Conservation (phyloP, 92 coral and sea anemone species). For the Isaurus tuberculatus region DNA sequence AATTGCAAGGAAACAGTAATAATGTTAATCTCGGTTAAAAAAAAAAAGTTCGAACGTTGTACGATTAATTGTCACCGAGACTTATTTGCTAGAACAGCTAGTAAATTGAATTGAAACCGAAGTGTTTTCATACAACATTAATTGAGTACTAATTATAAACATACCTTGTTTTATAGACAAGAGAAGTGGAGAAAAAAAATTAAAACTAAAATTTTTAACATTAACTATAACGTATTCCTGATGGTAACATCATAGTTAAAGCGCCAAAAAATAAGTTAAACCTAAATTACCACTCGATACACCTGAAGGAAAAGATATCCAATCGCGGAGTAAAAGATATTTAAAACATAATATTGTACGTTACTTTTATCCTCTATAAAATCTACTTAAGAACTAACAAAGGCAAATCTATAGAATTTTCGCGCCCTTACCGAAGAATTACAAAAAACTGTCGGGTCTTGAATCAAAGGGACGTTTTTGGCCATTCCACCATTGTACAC, state of each 20-base stretch:
- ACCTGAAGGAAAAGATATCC: not conserved
- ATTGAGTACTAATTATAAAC: no score
- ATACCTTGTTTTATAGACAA: not conserved
- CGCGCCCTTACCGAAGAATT: not conserved
- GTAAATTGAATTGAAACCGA: not conserved
- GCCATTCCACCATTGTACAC: slow-evolving; percentile 19
- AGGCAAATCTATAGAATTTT: not conserved
- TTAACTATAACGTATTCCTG: not conserved
- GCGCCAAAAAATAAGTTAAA: not conserved
- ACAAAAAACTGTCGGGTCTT: not conserved
- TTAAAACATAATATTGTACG: not conserved
- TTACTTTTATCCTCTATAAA: not conserved
- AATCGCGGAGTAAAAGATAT: not conserved
- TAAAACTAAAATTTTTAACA: not conserved
- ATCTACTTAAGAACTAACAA: not conserved
- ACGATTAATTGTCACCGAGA: no score
- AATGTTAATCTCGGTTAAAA: no score
- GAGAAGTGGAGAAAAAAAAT: not conserved
- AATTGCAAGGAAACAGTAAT: not conserved
- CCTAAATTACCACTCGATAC: not conserved
- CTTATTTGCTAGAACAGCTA: no score
- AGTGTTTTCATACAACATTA: not conserved
- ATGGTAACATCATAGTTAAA: not conserved
- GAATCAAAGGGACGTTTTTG: not conserved
- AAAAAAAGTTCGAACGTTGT: no score